These are phyloP conservation scores for Cyrtonyx montezumae DNA, from an alignment of 2,113 vertebrate species.

Conservation along the genomic window DNA sequence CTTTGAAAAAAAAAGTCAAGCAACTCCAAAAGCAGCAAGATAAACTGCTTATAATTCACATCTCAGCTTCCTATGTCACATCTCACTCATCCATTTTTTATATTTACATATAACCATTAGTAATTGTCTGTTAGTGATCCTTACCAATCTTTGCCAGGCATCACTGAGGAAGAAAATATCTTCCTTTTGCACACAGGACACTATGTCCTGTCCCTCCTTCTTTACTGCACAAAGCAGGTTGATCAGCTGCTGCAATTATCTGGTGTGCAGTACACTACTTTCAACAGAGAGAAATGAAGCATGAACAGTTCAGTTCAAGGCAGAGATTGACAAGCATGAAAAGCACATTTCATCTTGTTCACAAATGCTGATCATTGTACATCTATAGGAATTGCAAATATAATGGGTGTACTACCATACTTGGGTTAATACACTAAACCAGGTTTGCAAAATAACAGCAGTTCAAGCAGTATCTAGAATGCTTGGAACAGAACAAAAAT, in stretches of 20 bases:
- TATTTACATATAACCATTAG: neutral
- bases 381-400: neutral
- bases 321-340: too few relatives aligned
- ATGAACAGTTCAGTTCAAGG: neutral
- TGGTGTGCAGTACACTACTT: neutral
- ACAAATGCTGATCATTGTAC: neutral
- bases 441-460: neutral
- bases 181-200: neutral
- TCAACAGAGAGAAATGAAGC: neutral
- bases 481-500: neutral
- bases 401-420: neutral
- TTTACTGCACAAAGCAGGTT: neutral
- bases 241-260: neutral
- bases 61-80: neutral
- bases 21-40: neutral
- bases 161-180: neutral
- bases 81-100: conserved; percentile 26
- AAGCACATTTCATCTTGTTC: neutral
- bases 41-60: neutral
- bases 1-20: neutral
- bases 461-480: neutral
- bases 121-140: neutral
- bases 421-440: neutral
- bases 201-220: neutral
- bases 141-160: conserved; percentile 8